These are phyloP conservation scores for Aradus depressus DNA, from an alignment of 2,888 invertebrate species.

Conservation along the genomic window DNA sequence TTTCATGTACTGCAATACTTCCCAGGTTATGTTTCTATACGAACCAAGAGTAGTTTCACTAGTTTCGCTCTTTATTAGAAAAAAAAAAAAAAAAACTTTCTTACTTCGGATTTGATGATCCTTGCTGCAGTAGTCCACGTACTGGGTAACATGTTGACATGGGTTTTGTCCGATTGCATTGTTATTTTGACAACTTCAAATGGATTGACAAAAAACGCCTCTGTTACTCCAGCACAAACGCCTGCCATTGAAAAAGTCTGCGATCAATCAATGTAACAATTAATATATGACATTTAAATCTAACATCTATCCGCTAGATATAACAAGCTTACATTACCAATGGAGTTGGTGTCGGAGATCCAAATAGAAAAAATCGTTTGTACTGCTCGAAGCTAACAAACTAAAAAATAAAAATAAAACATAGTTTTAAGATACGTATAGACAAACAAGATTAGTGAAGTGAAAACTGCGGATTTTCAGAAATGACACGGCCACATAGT, in stretches of 20 bases:
- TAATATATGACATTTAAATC: constrained; percentile 5
- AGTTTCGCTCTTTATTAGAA: no score
- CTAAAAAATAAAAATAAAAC: constrained; percentile 39
- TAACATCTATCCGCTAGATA: background rate
- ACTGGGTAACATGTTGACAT: constrained; percentile 53
- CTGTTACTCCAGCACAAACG: constrained; percentile 78
- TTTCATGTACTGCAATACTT: no score
- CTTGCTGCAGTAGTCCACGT: constrained; percentile 69
- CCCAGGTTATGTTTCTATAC: background rate
- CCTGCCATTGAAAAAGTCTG: constrained; percentile 84
- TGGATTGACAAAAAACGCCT: constrained; percentile 83
- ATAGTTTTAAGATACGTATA: no score
- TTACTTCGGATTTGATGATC: constrained; percentile 41
- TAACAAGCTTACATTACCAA: constrained; percentile 44
- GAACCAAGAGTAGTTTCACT: background rate
- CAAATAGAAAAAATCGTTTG: constrained; percentile 73
- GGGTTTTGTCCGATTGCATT: constrained; percentile 60
- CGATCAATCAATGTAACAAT: constrained; percentile 32
- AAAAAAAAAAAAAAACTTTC: no score
- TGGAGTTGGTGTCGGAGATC: constrained; percentile 60
- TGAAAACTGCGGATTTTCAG: no score
- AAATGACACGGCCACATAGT: no score
- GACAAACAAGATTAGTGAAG: no score
- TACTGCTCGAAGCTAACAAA: constrained; percentile 92
- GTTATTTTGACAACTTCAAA: constrained; percentile 95